Conservation (phyloP, 1,140 invertebrate genomes). For the Drosophila miranda region DNA sequence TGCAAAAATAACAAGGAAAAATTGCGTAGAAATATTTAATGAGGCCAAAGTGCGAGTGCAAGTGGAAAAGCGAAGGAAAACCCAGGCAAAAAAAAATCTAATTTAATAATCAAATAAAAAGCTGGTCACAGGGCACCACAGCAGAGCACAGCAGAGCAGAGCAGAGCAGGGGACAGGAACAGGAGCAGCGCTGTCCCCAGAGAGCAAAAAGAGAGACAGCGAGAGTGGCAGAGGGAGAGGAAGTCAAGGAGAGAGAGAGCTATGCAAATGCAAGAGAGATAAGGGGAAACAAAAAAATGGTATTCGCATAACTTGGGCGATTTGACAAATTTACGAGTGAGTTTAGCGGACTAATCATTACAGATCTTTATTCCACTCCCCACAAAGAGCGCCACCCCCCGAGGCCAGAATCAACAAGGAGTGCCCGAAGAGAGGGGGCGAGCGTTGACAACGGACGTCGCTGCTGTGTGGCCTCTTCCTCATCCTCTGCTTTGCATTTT, state of each 20-base stretch:
- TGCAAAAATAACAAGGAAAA: slow-evolving; percentile 69
- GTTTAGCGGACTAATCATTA: slow-evolving; percentile 73
- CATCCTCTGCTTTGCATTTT: background rate
- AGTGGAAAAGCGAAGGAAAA: slow-evolving; percentile 3
- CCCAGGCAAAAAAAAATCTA: slow-evolving; percentile 48
- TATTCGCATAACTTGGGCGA: slow-evolving; percentile 62
- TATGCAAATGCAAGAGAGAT: slow-evolving; percentile 62
- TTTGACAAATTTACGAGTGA: slow-evolving; percentile 80
- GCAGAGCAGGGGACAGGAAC: background rate
- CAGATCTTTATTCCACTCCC: slow-evolving; percentile 43
- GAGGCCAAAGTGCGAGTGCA: slow-evolving; percentile 30
- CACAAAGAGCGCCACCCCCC: slow-evolving; percentile 23
- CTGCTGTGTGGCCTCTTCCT: slow-evolving; percentile 1
- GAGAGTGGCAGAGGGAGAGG: background rate
- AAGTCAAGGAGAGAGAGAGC: background rate
- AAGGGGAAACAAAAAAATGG: slow-evolving; percentile 32
- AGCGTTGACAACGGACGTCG: slow-evolving; percentile 21
- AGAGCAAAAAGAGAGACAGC: slow-evolving; percentile 17
- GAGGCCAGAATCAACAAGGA: slow-evolving; percentile 53
- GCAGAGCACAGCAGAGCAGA: too few species aligned
- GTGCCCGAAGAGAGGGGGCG: slow-evolving; percentile 13
- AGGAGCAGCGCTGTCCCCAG: slow-evolving; percentile 27
- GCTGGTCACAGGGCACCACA: slow-evolving; percentile 41
- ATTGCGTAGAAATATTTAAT: slow-evolving; percentile 69
- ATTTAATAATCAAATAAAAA: slow-evolving; percentile 78